Percentiles rank a stretch among this genome's conserved stretches.
phyloP scores from a whole-genome alignment of 2,113 vertebrate species.

The Lagenorhynchus albirostris region DNA sequence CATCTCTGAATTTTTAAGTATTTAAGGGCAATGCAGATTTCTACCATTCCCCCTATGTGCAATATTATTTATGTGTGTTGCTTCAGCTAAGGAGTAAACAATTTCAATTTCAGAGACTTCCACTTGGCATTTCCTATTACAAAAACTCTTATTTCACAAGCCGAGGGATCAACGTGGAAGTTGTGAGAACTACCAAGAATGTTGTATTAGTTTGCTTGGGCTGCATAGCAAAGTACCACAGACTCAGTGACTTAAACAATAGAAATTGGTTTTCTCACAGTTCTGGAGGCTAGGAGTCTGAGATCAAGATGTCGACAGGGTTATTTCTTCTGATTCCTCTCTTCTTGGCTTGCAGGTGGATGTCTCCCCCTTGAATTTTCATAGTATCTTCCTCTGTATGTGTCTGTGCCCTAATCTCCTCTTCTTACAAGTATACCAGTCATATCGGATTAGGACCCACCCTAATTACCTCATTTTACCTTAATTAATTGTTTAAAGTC shows the following conservation, averaged over 20 bases:
- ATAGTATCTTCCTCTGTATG: not conserved
- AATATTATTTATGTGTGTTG: not conserved
- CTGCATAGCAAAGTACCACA: not conserved
- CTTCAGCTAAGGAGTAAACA: not conserved
- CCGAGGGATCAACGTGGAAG: not conserved
- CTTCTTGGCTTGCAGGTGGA: not conserved
- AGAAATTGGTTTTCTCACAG: not conserved
- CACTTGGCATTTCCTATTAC: not conserved
- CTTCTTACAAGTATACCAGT: not conserved
- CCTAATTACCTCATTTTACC: not conserved
- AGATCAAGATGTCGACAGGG: not conserved
- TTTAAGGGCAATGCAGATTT: not conserved
- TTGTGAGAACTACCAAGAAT: not conserved
- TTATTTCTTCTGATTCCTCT: not conserved
- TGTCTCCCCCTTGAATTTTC: not conserved
- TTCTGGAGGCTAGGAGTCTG: not conserved
- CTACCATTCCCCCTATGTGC: not conserved
- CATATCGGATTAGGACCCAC: not conserved
- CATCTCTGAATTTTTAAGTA: not conserved
- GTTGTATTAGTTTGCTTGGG: too few species aligned
- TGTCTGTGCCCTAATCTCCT: not conserved
- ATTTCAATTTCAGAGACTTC: not conserved
- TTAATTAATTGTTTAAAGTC: not conserved
- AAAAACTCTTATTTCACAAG: not conserved
- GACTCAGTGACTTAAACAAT: rapidly evolving